These are phyloP conservation scores for Etheostoma perlongum DNA, from an alignment of 2,797 vertebrate species.

Conservation along the genomic window DNA sequence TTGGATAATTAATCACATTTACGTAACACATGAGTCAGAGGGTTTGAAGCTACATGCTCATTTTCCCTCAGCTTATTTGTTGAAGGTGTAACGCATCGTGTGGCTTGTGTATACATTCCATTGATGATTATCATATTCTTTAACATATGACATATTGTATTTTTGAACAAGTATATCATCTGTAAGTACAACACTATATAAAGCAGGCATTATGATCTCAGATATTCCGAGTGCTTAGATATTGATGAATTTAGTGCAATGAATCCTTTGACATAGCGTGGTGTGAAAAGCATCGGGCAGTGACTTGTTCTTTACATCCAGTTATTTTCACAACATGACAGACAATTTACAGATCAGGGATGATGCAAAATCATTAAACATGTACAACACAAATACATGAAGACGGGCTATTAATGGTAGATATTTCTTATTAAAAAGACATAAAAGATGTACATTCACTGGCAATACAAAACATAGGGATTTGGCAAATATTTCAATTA, in stretches of 20 bases:
- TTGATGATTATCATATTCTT: background rate
- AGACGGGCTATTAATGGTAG: too few species aligned
- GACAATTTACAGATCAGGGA: background rate
- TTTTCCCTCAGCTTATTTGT: slow-evolving; percentile 37
- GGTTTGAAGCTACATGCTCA: slow-evolving; percentile 24
- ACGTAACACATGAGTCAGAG: slow-evolving; percentile 61
- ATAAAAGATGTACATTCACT: background rate
- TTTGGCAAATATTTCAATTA: background rate
- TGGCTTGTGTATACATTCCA: background rate
- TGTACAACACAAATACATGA: background rate
- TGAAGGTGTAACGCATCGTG: slow-evolving; percentile 11
- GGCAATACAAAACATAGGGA: background rate
- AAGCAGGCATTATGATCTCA: background rate
- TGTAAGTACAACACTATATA: background rate
- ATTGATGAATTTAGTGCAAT: background rate
- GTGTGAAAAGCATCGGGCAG: background rate
- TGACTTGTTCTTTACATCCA: background rate
- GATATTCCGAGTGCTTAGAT: background rate
- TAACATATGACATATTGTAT: background rate
- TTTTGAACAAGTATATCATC: background rate
- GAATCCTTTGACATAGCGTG: background rate
- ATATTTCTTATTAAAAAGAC: background rate
- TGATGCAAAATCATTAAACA: background rate
- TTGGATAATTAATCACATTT: slow-evolving; percentile 65
- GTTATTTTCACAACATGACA: background rate